These are phyloP conservation scores for Hirtodrosophila confusa DNA, from an alignment of 2,888 invertebrate genomes.

Conservation along the genomic window DNA sequence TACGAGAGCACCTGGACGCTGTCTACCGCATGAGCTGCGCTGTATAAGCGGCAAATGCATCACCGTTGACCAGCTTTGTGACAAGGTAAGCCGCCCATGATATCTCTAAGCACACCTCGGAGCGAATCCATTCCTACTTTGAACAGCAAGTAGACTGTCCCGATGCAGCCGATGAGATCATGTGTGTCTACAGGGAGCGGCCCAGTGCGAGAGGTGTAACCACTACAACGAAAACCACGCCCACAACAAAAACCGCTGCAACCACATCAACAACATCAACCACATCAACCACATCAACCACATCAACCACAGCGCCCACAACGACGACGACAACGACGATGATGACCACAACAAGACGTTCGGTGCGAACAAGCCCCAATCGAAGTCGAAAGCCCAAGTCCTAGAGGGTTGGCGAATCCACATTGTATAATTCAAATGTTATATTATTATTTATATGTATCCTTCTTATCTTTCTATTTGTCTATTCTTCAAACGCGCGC, in stretches of 20 bases:
- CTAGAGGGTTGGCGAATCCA: slow-evolving; percentile 37
- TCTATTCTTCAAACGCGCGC: slow-evolving; percentile 41
- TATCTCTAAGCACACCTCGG: accelerated
- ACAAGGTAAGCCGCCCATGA: slow-evolving; percentile 80
- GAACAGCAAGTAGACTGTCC: slow-evolving; percentile 85
- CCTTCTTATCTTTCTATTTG: slow-evolving; percentile 27
- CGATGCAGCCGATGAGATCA: slow-evolving; percentile 88
- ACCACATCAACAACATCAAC: slow-evolving; percentile 21
- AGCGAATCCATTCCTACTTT: background rate
- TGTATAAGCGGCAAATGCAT: slow-evolving; percentile 88
- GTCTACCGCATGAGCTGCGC: slow-evolving; percentile 86
- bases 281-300: slow-evolving; percentile 18
- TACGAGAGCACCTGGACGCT: slow-evolving; percentile 44
- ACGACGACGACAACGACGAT: slow-evolving; percentile 25
- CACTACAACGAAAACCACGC: slow-evolving; percentile 32
- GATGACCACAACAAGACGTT: slow-evolving; percentile 60
- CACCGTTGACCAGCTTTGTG: slow-evolving; percentile 87
- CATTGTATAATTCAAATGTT: slow-evolving; percentile 14
- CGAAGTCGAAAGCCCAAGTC: slow-evolving; percentile 79
- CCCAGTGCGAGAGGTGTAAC: slow-evolving; percentile 52
- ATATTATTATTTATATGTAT: slow-evolving; percentile 33
- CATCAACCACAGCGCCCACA: slow-evolving; percentile 23
- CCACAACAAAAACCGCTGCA: slow-evolving; percentile 23
- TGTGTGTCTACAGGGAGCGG: slow-evolving; percentile 86
- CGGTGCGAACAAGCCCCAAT: slow-evolving; percentile 72